phyloP scores from a whole-genome alignment of 2,797 vertebrate genomes.

The Phalanger gymnotis region DNA sequence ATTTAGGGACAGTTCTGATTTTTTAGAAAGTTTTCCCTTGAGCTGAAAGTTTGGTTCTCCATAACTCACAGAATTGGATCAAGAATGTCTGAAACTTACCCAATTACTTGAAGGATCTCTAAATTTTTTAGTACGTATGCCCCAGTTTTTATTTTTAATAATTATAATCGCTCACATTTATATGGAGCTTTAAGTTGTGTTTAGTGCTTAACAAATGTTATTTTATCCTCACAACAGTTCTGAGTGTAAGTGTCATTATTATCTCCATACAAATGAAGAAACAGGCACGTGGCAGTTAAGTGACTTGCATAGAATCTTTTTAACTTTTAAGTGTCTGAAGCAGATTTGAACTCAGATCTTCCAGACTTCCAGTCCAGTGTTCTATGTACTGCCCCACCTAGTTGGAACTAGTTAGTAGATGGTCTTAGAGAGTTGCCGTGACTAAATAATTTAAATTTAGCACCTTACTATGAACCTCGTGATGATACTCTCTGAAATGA shows the following conservation, averaged over 20 bases:
- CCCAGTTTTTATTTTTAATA: background rate
- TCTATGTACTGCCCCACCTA: background rate
- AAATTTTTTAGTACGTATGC: background rate
- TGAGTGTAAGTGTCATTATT: too few relatives aligned
- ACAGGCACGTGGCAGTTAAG: background rate
- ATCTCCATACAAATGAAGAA: background rate
- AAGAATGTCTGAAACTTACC: too few relatives aligned
- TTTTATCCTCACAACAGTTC: too few relatives aligned
- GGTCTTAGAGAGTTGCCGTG: background rate
- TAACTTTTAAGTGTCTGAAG: background rate
- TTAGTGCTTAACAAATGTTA: background rate
- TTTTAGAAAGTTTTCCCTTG: background rate
- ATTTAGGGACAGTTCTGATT: background rate
- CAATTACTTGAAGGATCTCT: background rate
- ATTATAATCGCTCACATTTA: background rate
- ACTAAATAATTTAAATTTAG: background rate
- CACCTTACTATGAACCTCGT: background rate
- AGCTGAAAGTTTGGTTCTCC: background rate
- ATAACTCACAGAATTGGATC: too few relatives aligned
- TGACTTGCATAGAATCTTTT: background rate
- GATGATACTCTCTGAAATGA: background rate
- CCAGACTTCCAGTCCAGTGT: too few relatives aligned
- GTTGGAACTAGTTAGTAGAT: background rate
- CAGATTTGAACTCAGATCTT: background rate
- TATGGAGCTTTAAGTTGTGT: background rate